Base-by-base conservation (phyloP, 2,888 invertebrate species). In the Rhagonycha lutea region DNA sequence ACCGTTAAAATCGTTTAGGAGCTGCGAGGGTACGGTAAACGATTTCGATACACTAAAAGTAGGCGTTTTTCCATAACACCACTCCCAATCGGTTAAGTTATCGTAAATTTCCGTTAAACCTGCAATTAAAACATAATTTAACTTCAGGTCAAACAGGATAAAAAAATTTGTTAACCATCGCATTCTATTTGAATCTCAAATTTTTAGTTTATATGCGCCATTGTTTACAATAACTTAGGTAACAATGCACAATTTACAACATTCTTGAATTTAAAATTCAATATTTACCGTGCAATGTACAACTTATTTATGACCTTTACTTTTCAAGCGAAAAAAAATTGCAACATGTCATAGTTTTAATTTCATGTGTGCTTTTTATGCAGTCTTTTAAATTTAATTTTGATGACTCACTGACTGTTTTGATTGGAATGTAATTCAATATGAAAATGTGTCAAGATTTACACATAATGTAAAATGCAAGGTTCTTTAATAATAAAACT, bases 31-130 rank as follows among this genome's bases (percentile, higher is more conserved):
- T 3, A 93, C 89, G 5, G 91, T 90, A 85, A 94, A 91, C 0
- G 91, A 87, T 47, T 92, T 91, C 76, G 91, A 91, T 14, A 96
- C 93, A 0, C 91, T 91, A 87, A 98, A 98, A 80, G 92, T 92
- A 0, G 98, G 98, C 0, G 97, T 96, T 85, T 92, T 94, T 1
- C 97, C 98, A 86, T 91, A 95, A 78, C 93, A 92, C 97, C 97
- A 98, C 75, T 96, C 93, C 96, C 97, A 97, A 26, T 93, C 93
- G 79, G 90, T 87, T 70, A 96, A 91, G 78, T 93, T 92, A 61
- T 91, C 90, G 74, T 91, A 91, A 74, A 96, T 89, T 82, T 93
- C 91, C 10, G 91, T 91, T 28, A 96, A 90, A 83, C 96, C 94
- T 92, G 87, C 73, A 75, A 82, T 47, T 47, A 47, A 47, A 47